Evolutionary conservation across 2,113 vertebrate genomes (phyloP), one percentile per base, ranked within the genome.

Genomic region (Silurus meridionalis): DNA sequence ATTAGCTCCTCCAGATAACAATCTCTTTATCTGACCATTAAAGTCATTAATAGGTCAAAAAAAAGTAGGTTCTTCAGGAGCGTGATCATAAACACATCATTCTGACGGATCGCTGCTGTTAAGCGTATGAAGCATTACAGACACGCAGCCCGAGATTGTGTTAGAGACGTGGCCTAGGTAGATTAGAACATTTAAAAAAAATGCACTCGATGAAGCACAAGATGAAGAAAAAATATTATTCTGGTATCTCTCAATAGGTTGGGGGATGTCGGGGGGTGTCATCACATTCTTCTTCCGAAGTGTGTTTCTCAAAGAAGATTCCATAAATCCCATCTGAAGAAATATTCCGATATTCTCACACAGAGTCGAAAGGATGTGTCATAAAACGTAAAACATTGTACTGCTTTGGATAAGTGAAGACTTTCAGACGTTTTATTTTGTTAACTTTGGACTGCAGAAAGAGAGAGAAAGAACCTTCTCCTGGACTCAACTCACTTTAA

Each of bases 291-390:
- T 79, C 17, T 80, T 28, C 46, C 78, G 23, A 37, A 80, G n/a
- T 50, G 6, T 4, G 82, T 71, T 83, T 83, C 71, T 55, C 60
- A 23, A 46, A 85, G 6, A 55, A 63, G 15, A 85, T 57, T 80
- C 74, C 69, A 60, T 14, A 74, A 84, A 74, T 84, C 83, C 83
- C 57, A 53, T 28, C n/a, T 77, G 78, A 80, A 57, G 57, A 80
- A 57, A 80, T 28, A 21, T 46, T 60, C 78, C 58, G 7, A 80
- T 37, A 60, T 80, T 80, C 78, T 80, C 78, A 80, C 78, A 80
- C 57, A 48, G 46, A 8, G 5, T 80, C 78, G 61, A 23, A 21
- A 46, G 48, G 28, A 61, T 6, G 17, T 5, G 52, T 21, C 55
- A 50, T 55, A 60, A 60, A 60, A 25, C 4, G 14, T 28, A 21